A percentile compares a stretch with the other conserved stretches of the same genome.
Evolutionary conservation across 1,140 invertebrate genomes (phyloP).

Genomic region (Pseudachorutes palmiensis): DNA sequence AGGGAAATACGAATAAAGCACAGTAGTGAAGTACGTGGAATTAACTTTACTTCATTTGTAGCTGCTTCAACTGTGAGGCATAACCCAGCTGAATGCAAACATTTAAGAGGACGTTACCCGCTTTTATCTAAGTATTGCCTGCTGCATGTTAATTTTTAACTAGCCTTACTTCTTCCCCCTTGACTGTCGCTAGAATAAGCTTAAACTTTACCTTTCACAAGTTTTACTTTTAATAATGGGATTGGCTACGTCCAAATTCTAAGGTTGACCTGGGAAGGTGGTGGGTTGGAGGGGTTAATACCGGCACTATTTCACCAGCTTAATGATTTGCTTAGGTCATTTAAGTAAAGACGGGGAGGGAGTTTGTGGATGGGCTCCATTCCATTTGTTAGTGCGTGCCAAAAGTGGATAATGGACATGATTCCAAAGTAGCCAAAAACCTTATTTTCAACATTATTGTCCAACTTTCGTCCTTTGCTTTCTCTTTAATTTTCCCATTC

Average conservation of each 20-base stretch:
- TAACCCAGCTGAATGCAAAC: too few species aligned
- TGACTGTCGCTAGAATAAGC: too few species aligned
- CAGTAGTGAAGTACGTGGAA: too few species aligned
- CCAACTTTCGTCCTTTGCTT: not conserved
- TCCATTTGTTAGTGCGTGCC: not conserved
- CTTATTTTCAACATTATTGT: not conserved
- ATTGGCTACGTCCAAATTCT: not conserved
- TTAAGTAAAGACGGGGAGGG: not conserved
- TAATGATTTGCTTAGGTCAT: too few species aligned
- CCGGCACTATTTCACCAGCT: too few species aligned
- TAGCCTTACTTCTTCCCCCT: too few species aligned
- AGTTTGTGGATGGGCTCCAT: not conserved
- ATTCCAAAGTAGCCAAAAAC: not conserved
- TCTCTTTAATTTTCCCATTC: not conserved
- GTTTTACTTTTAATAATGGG: not conserved
- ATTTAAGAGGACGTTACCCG: too few species aligned
- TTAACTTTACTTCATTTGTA: too few species aligned
- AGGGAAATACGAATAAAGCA: too few species aligned
- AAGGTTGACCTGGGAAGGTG: not conserved
- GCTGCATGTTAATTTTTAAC: too few species aligned
- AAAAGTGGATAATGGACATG: not conserved
- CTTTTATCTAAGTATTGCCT: too few species aligned
- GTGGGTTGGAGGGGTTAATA: not conserved
- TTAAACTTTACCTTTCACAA: not conserved
- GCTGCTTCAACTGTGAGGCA: too few species aligned